Evolutionary conservation across 2,113 vertebrate species (phyloP).

Genomic region (Rhineura floridana): DNA sequence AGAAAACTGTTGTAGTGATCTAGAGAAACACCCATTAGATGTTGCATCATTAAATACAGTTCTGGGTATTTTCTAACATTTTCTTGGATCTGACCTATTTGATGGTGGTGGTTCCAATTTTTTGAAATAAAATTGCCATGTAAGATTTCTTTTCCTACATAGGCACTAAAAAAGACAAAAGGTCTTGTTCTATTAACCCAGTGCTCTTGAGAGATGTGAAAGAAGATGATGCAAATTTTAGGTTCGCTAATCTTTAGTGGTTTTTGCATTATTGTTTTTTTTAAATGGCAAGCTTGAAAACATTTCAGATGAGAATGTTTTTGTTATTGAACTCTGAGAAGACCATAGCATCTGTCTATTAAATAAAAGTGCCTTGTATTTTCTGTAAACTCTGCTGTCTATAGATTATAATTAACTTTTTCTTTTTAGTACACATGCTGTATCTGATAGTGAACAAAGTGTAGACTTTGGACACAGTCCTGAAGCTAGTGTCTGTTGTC

Average conservation of each 20-base stretch:
- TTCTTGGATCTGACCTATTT: background rate
- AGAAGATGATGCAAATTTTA: background rate
- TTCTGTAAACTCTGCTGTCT: background rate
- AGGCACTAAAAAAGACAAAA: background rate
- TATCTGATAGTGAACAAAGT: background rate
- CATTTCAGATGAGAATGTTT: background rate
- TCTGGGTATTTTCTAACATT: background rate
- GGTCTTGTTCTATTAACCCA: background rate
- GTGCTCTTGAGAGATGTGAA: background rate
- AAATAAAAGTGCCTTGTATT: background rate
- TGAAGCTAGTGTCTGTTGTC: background rate
- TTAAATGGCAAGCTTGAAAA: background rate
- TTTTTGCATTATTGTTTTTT: background rate
- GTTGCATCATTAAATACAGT: background rate
- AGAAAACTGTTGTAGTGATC: background rate
- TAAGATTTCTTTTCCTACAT: background rate
- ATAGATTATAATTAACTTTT: background rate
- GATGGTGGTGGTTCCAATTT: background rate
- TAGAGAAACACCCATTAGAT: background rate
- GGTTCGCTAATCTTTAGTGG: background rate
- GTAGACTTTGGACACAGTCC: background rate
- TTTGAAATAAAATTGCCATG: background rate
- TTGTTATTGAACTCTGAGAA: background rate
- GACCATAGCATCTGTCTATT: background rate
- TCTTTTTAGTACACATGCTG: background rate